phyloP scores from a whole-genome alignment of 2,797 vertebrate species.

The Strix occidentalis region DNA sequence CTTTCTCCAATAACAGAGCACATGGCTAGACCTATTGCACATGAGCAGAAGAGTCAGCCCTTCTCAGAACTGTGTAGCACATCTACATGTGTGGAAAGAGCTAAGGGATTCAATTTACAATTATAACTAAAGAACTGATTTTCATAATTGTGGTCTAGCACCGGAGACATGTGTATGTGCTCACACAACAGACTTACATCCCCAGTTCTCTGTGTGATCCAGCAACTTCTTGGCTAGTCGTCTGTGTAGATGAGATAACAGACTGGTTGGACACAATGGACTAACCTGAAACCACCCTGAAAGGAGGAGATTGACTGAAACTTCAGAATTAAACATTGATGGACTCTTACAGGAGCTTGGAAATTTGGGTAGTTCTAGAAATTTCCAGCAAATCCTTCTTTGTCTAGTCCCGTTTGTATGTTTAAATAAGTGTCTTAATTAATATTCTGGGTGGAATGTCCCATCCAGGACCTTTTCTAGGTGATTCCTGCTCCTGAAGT shows the following conservation, averaged over 20 bases:
- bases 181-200: fast-evolving
- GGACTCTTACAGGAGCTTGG: background rate
- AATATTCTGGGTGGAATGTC: background rate
- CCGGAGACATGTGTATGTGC: no score
- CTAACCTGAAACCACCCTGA: background rate
- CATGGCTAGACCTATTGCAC: background rate
- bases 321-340: background rate
- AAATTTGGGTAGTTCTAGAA: background rate
- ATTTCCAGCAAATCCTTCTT: background rate
- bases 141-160: background rate
- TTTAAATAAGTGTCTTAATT: background rate
- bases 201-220: background rate
- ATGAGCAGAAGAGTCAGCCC: background rate
- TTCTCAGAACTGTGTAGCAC: background rate
- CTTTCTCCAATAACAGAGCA: background rate
- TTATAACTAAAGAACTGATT: background rate
- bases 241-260: background rate
- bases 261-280: background rate
- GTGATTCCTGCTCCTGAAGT: background rate
- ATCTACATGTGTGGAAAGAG: background rate
- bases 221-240: background rate
- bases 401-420: background rate
- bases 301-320: background rate
- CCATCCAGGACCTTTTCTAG: background rate
- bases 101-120: background rate